Base-by-base conservation (phyloP, 2,113 vertebrate species). In the Andinoacara biseriatus region DNA sequence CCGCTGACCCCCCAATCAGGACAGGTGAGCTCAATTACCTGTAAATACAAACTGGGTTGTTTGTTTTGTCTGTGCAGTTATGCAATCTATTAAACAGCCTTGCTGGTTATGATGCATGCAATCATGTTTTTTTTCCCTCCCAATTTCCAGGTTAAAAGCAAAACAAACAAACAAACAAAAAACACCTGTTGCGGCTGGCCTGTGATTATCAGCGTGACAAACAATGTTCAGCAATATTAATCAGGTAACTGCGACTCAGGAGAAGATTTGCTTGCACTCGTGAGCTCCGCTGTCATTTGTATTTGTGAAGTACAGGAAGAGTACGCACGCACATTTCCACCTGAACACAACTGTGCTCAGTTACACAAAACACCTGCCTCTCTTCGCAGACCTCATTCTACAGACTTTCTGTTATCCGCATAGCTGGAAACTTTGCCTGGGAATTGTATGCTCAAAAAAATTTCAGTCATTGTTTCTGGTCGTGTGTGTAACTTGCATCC, bases 401-500 rank as follows among this genome's bases (percentile, higher is more conserved):
- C 58, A 72, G 10, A 22, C 10, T 56, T 81, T 89, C 54, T 88
- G 92, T 93, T 94, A 54, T 84, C 88, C 94, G 56, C 93, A 87
- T 90, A 86, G 94, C 95, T 94, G 88, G 95, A 95, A 96, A 95
- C 95, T 88, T 91, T 96, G 95, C 92, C 95, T 96, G 95, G 88
- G 90, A 95, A 92, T 93, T 91, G 33, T 93, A n/a, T 61, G 54
- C 43, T 74, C 3, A 52, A 77, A 74, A 74, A 82, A 90, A 93
- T 96, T 96, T 96, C 96, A 96, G 96, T 96, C 96, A 96, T 96
- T 95, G 95, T 96, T 96, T 96, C 96, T 96, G 95, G 95, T 96
- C 93, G 94, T 95, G 94, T 91, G 95, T 91, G 95, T 92, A 91
- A 94, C 80, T 78, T 90, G 61, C 33, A 87, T 82, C 84, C 80